Evolutionary conservation across 2,797 vertebrate genomes (phyloP).

Genomic region (Myotis vivesi): DNA sequence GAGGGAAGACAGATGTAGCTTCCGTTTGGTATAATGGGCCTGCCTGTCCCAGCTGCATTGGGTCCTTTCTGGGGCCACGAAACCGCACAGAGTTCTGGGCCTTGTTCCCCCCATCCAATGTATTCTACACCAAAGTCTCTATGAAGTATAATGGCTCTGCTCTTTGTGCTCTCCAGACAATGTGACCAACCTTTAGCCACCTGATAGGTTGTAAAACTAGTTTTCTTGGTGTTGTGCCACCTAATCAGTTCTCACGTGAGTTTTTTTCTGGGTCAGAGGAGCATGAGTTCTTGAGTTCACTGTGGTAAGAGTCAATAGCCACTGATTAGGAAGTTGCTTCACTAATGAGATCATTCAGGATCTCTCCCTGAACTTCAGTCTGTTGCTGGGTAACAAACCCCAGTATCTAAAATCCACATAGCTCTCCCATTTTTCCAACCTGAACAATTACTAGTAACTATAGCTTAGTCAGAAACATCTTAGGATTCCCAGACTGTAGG

Average conservation of each 20-base stretch:
- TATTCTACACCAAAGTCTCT: neutral
- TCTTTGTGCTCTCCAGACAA: neutral
- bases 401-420: neutral
- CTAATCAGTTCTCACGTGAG: conserved; percentile 32
- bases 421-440: neutral
- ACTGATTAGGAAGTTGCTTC: conserved; percentile 26
- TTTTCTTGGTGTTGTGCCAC: conserved; percentile 12
- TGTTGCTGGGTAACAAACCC: conserved; percentile 1
- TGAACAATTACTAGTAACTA: neutral
- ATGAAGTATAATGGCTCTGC: neutral
- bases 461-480: neutral
- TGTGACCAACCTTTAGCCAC: neutral
- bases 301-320: conserved; percentile 5
- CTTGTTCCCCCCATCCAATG: neutral
- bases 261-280: conserved; percentile 48
- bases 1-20: neutral
- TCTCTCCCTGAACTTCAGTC: neutral
- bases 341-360: neutral
- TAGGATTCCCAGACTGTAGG: neutral
- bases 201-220: conserved; percentile 13
- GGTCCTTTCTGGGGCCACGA: neutral
- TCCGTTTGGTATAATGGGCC: neutral
- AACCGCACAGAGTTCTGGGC: no score
- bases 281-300: conserved; percentile 13
- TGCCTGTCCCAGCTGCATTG: neutral